Percentiles rank a stretch among this genome's conserved stretches.
Conservation (phyloP, 2,888 invertebrate genomes). For the Eupithecia tripunctaria region DNA sequence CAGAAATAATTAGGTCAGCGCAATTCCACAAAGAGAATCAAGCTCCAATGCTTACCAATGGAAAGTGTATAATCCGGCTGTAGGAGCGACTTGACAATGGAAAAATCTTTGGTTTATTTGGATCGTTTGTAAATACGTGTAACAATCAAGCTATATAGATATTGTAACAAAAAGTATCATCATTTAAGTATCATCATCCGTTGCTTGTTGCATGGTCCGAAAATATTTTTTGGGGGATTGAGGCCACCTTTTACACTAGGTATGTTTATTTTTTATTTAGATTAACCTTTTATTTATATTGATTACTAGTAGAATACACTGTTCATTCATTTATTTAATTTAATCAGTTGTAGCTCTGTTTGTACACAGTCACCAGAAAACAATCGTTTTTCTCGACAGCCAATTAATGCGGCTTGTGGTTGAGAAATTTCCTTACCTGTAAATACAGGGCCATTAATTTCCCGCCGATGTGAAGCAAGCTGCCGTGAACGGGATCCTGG, state of each 20-base stretch:
- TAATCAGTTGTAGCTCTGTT: neutral
- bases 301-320: no score
- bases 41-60: slow-evolving; percentile 1
- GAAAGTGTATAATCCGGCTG: slow-evolving; percentile 18
- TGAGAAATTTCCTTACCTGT: slow-evolving; percentile 56
- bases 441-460: slow-evolving; percentile 72
- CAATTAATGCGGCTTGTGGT: neutral
- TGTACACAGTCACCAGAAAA: neutral
- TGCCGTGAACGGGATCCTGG: slow-evolving; percentile 67
- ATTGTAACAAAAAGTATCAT: no score
- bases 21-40: slow-evolving; percentile 11
- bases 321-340: no score
- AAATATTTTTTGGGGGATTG: neutral
- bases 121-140: slow-evolving; percentile 4
- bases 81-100: slow-evolving; percentile 13
- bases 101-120: slow-evolving; percentile 14
- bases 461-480: slow-evolving; percentile 65
- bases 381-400: neutral
- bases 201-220: neutral
- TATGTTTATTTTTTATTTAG: no score
- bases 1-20: neutral
- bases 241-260: no score
- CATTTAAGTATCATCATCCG: no score
- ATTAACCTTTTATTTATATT: no score
- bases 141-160: neutral